Percentiles rank a stretch among this genome's conserved stretches.
These are phyloP conservation scores for Rhimphoctona megacephalus DNA, from an alignment of 2,888 invertebrate species.

Conservation along the genomic window DNA sequence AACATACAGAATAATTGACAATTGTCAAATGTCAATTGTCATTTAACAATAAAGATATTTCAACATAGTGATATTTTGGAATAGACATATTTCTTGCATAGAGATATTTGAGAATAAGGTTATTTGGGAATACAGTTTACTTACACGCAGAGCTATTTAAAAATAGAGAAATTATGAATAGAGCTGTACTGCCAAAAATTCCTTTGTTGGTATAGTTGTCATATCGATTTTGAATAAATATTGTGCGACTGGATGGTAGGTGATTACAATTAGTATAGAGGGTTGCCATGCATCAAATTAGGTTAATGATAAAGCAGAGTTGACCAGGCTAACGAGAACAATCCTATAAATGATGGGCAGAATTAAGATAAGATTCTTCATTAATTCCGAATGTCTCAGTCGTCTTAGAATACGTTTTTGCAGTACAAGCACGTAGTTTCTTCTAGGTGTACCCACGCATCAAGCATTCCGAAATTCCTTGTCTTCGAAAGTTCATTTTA, in stretches of 20 bases:
- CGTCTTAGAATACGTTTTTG: neutral
- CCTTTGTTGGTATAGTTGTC: neutral
- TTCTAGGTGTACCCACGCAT: neutral
- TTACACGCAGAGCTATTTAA: too few species aligned
- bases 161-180: too few species aligned
- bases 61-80: too few species aligned
- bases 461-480: neutral
- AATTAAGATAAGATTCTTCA: conserved; percentile 10
- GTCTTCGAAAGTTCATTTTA: neutral
- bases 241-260: neutral
- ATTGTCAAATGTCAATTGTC: too few species aligned
- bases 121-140: too few species aligned
- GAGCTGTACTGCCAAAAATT: too few species aligned
- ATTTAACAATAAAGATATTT: too few species aligned
- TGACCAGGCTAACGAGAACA: conserved; percentile 69
- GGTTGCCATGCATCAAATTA: conserved; percentile 68
- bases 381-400: conserved; percentile 4
- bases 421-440: neutral
- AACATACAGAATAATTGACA: too few species aligned
- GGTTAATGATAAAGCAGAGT: conserved; percentile 71
- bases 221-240: neutral
- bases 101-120: too few species aligned
- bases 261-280: conserved; percentile 44
- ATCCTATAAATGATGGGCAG: conserved; percentile 68
- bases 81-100: too few species aligned